Base-by-base conservation (phyloP, 1,140 invertebrate genomes). In the Neuroterus valhalla region DNA sequence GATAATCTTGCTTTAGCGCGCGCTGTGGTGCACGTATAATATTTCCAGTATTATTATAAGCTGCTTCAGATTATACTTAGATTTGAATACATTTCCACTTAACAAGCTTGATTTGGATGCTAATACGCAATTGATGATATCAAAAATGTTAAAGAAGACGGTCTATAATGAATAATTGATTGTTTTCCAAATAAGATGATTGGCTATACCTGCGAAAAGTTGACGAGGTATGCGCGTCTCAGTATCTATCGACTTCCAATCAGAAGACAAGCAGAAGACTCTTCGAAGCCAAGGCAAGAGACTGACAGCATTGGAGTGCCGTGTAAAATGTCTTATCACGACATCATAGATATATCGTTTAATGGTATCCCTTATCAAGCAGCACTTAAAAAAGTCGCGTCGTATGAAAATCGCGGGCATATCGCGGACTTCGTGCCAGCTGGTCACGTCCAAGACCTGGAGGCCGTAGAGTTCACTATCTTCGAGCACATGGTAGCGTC, bases 311-410 rank as follows among this genome's bases (percentile, higher is more conserved):
- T 38, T 8, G 31, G 5, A 10, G 4, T 8, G 31, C 31, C 4
- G 6, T 38, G 31, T 38, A 38, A 38, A 62, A 62, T 38, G 23
- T 26, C 55, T 62, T 62, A 38, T 62, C 55, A 62, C 55, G 23
- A 52, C 50, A 52, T 52, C 50, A 68, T 68, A 68, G 71, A 77
- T 77, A 77, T 77, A 71, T 77, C 71, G 75, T 77, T 77, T 77
- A 77, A 77, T 77, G 72, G 72, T 68, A 68, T 71, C 70, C 71
- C 75, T 77, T 77, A 77, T 77, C 75, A 73, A 46, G 71, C 68
- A 71, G 70, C 75, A 75, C 71, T 75, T 71, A 74, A 68, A 76
- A 76, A 70, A 70, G 75, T 72, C 70, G 19, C 75, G 75, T 72
- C 70, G 19, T 48, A 66, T 50, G 66, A 70, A 70, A 72, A 14